phyloP scores from a whole-genome alignment of 2,797 vertebrate species.

The Helarctos malayanus region DNA sequence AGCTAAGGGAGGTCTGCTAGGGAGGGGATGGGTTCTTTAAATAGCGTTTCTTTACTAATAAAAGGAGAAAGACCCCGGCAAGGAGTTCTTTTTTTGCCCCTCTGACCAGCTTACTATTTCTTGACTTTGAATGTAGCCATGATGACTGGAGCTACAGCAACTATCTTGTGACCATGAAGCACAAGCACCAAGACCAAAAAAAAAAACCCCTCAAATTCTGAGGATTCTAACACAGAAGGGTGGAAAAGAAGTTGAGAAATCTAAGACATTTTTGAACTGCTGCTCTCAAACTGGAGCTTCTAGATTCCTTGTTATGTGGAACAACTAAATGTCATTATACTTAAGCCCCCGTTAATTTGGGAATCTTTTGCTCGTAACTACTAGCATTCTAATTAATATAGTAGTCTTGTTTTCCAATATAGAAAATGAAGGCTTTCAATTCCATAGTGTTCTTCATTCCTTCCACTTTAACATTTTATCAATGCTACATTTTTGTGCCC shows the following conservation, averaged over 20 bases:
- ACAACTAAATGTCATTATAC: neutral
- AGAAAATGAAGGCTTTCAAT: neutral
- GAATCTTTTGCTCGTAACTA: neutral
- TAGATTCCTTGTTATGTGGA: neutral
- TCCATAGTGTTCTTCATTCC: neutral
- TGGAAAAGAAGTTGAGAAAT: neutral
- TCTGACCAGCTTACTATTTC: neutral
- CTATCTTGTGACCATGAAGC: neutral
- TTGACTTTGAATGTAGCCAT: neutral
- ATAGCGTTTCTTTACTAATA: neutral
- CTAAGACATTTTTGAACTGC: neutral
- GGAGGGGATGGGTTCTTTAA: neutral
- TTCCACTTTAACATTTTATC: slow-evolving; percentile 28
- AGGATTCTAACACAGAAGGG: neutral
- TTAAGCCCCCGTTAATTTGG: neutral
- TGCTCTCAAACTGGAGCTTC: neutral
- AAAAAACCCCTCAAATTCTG: neutral
- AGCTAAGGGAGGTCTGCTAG: neutral
- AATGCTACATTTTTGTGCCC: neutral
- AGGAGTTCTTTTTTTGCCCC: neutral
- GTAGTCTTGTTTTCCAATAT: neutral
- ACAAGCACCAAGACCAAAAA: neutral
- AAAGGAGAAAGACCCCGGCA: neutral
- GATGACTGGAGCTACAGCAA: neutral
- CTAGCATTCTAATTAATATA: neutral